Evolutionary conservation across 2,113 vertebrate species (phyloP), one percentile per base, ranked within the genome.

Genomic region (Gasterosteus aculeatus): DNA sequence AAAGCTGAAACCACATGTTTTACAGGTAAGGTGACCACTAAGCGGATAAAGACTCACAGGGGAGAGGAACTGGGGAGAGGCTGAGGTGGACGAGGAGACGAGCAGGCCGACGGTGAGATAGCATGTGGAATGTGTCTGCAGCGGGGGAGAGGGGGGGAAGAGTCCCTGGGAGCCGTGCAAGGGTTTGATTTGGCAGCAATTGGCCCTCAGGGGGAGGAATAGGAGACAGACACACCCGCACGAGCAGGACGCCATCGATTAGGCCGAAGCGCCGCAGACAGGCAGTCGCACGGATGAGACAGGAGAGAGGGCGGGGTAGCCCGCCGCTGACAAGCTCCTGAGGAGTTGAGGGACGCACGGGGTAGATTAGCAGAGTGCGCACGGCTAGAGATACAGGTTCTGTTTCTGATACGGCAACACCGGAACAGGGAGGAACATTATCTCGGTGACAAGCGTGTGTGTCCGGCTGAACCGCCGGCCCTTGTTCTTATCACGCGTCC

Each of bases 401-500:
- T 77, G 70, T 65, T 75, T 72, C 85, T 81, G 87, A 89, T 86
- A 70, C 19, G 67, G 66, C 65, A 78, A 88, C 77, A 85, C 83
- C 85, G 75, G 87, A 79, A 86, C 64, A 67, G 70, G n/a, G 58
- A 77, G 53, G 75, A 82, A 83, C 76, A 84, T 87, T 81, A 84
- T 84, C 87, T 79, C 31, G 65, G 80, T 85, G 85, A 85, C 88
- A 89, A 84, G 71, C 69, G 85, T 70, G 84, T 76, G 85, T 77
- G 80, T 69, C 74, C 69, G 77, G 88, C 82, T 18, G 62, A 85
- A 87, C 80, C 82, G 60, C 82, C 64, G 83, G 81, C 76, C 62
- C 35, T 64, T 60, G 44, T 77, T 87, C 83, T 86, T 88, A 90
- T 87, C 89, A 14, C 71, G 81, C 16, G 22, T 14, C 38, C 78